Evolutionary conservation across 2,113 vertebrate genomes (phyloP).

Genomic region (Cyprinodon brontotheroides): DNA sequence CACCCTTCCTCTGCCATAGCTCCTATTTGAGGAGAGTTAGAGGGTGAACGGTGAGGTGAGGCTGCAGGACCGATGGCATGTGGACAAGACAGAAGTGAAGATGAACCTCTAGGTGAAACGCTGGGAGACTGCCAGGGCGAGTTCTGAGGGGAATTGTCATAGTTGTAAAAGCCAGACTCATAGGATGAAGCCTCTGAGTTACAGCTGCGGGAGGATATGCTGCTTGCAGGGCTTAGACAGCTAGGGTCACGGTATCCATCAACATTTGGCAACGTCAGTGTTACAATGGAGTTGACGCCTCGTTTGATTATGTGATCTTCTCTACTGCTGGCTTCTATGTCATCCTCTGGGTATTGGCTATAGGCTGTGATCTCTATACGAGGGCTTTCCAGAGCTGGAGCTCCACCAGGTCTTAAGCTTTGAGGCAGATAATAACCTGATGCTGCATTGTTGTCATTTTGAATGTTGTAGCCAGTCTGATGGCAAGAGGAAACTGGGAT

Average conservation of each 20-base stretch:
- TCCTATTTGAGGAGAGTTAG: conserved; percentile 87
- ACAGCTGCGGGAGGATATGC: conserved; percentile 95
- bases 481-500: conserved; percentile 86
- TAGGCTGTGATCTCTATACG: conserved; percentile 97
- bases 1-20: conserved; percentile 90
- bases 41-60: conserved; percentile 90
- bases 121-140: conserved; percentile 97
- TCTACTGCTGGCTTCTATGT: conserved; percentile 82
- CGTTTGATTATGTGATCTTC: conserved; percentile 81
- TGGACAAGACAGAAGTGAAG: conserved; percentile 88
- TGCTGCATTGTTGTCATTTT: conserved; percentile 80
- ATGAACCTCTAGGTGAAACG: conserved; percentile 90
- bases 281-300: conserved; percentile 87
- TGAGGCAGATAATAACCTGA: conserved; percentile 86
- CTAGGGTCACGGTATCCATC: conserved; percentile 93
- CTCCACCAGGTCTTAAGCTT: conserved; percentile 84
- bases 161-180: conserved; percentile 94
- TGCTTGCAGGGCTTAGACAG: conserved; percentile 95
- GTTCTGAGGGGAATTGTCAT: conserved; percentile 91
- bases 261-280: conserved; percentile 87
- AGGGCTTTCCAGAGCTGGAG: conserved; percentile 90
- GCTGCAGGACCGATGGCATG: conserved; percentile 79
- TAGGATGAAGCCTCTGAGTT: conserved; percentile 96
- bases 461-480: conserved; percentile 83
- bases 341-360: conserved; percentile 87